A percentile compares a stretch with the other conserved stretches of the same genome.
Conservation (phyloP, 2,888 invertebrate genomes). For the Ormia ochracea region DNA sequence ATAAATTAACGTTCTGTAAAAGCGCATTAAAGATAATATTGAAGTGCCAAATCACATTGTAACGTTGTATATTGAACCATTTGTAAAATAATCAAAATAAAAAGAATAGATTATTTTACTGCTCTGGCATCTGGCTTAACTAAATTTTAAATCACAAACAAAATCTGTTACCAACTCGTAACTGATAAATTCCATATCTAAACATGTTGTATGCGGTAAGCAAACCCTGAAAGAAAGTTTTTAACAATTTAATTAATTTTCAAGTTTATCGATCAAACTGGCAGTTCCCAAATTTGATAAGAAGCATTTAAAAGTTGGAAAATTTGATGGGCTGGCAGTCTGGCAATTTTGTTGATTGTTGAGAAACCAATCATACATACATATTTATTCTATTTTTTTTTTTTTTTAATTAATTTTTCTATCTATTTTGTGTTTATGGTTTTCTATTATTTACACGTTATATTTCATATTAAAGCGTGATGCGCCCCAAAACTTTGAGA, state of each 20-base stretch:
- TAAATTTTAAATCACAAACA: not conserved
- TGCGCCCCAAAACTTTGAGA: conserved; percentile 14
- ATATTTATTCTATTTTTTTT: no score
- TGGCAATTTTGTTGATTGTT: conserved; percentile 27
- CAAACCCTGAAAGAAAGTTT: conserved; percentile 3
- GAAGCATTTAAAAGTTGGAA: not conserved
- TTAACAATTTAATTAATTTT: conserved; percentile 21
- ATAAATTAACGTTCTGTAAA: conserved; percentile 36
- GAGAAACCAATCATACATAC: conserved; percentile 32
- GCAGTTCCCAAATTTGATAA: not conserved
- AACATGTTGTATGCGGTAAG: conserved; percentile 22
- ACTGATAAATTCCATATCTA: conserved; percentile 10
- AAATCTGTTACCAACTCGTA: not conserved
- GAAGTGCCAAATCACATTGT: no score
- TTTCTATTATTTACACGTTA: conserved; percentile 33
- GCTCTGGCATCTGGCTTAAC: not conserved
- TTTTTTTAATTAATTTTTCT: no score
- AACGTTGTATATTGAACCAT: no score
- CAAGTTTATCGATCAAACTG: conserved; percentile 24
- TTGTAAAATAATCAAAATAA: no score
- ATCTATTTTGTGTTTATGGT: no score
- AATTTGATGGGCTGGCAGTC: not conserved
- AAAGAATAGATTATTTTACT: conserved; percentile 29
- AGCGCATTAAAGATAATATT: no score
- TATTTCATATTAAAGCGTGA: conserved; percentile 1